Evolutionary conservation across 2,113 vertebrate genomes (phyloP), one percentile per base, ranked within the genome.

Genomic region (Heterotis niloticus): DNA sequence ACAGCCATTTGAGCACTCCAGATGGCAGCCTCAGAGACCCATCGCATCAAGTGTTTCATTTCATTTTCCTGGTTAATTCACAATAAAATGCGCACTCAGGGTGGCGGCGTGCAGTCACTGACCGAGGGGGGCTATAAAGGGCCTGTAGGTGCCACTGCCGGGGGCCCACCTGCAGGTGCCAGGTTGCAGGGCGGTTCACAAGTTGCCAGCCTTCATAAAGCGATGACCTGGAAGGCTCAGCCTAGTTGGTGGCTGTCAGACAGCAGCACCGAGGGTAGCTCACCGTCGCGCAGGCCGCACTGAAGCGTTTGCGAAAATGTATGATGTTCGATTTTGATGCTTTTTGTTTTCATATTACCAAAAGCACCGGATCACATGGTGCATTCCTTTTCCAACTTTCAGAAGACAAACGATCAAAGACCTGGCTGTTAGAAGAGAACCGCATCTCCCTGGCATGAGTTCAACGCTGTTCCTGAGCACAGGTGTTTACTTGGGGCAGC

Each of bases 331-430:
- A 67, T 77, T 77, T 64, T 44, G n/a, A 67, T 67, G 64, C 76
- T 67, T 77, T 66, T 77, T 18, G 66, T 66, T 77, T 57, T 24
- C 76, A 77, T 28, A 68, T 77, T 66, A 67, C 23, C 66, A 18
- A 77, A 77, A 64, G n/a, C 34, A 52, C 24, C 34, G 23, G 11
- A 44, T 28, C 75, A 76, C 34, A 76, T 29, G 10, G 59, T 76
- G 20, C 16, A 23, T 34, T 76, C 51, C 64, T 60, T 44, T 76
- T 76, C 64, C 75, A 65, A 62, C 60, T 76, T 65, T 60, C 64
- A 44, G 26, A 77, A 67, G 64, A 24, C n/a, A 13, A 64, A 66
- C 26, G n/a, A 65, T 26, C 34, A 65, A 20, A 67, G 34, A 64
- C 64, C 64, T 34, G 52, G 56, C n/a, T 60, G 74, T 62, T 20